A percentile compares a stretch with the other conserved stretches of the same genome.
phyloP scores from a whole-genome alignment of 1,140 invertebrate species.

The Macrotrachela quadricornifera region DNA sequence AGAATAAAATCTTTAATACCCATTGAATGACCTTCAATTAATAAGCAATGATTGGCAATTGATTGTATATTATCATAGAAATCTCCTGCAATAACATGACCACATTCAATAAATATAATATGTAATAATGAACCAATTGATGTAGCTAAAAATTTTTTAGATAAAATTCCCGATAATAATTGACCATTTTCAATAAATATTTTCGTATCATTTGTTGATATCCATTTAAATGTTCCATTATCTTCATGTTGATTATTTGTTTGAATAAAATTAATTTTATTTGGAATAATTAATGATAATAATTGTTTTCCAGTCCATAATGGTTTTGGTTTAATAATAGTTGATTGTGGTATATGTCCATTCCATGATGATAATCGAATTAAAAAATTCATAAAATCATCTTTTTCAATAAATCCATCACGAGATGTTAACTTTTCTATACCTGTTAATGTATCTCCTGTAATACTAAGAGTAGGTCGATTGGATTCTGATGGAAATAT shows the following conservation, averaged over 20 bases:
- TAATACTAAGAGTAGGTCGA: slow-evolving; percentile 86
- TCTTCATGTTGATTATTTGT: slow-evolving; percentile 98
- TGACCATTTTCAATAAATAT: slow-evolving; percentile 94
- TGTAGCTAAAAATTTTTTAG: slow-evolving; percentile 89
- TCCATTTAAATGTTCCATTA: slow-evolving; percentile 96
- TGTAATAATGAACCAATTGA: slow-evolving; percentile 87
- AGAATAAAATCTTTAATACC: slow-evolving; percentile 99
- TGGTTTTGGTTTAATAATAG: slow-evolving; percentile 88
- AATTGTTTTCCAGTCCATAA: slow-evolving; percentile 94
- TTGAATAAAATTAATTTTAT: slow-evolving; percentile 88
- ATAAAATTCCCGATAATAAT: slow-evolving; percentile 70
- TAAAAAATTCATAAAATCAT: slow-evolving; percentile 74
- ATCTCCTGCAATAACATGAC: slow-evolving; percentile 79
- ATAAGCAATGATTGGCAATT: slow-evolving; percentile 91
- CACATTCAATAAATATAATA: slow-evolving; percentile 86
- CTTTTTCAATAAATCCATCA: slow-evolving; percentile 85
- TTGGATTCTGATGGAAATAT: slow-evolving; percentile 59
- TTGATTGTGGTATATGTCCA: slow-evolving; percentile 91
- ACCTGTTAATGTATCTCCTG: slow-evolving; percentile 89
- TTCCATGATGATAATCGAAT: slow-evolving; percentile 98
- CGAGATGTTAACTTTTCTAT: slow-evolving; percentile 98
- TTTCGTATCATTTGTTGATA: slow-evolving; percentile 96
- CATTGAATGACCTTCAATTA: slow-evolving; percentile 87
- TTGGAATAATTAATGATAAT: slow-evolving; percentile 92
- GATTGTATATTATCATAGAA: slow-evolving; percentile 99